Evolutionary conservation across 2,113 vertebrate species (phyloP).

Genomic region (Carassius carassius): DNA sequence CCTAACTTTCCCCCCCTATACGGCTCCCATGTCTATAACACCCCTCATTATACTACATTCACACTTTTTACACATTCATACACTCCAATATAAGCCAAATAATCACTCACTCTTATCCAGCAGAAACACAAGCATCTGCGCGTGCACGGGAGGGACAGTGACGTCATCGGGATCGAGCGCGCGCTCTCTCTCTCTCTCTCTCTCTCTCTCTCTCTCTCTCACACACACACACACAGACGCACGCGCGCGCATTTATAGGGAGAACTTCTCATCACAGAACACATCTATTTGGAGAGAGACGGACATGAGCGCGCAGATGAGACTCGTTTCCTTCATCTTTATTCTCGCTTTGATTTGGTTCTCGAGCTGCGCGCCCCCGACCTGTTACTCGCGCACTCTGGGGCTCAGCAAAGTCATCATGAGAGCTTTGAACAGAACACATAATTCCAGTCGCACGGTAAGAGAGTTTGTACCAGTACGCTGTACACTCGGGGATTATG

Average conservation of each 20-base stretch:
- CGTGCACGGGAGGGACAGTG: neutral
- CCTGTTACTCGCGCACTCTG: constrained; percentile 87
- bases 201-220: too few species aligned
- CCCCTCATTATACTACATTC: neutral
- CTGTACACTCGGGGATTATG: neutral
- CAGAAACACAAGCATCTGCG: neutral
- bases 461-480: constrained; percentile 52
- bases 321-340: constrained; percentile 36
- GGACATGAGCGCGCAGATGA: constrained; percentile 16
- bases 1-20: too few species aligned
- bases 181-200: too few species aligned
- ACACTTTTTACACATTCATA: neutral
- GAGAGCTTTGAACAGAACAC: constrained; percentile 74
- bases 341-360: constrained; percentile 57
- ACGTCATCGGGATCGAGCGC: neutral
- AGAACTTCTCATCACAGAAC: too few species aligned
- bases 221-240: neutral
- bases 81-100: neutral
- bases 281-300: neutral
- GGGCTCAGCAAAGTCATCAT: constrained; percentile 83
- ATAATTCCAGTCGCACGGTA: constrained; percentile 75
- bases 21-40: too few species aligned
- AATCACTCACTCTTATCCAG: neutral
- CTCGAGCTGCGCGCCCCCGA: constrained; percentile 77
- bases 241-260: neutral